Percentiles rank a stretch among this genome's conserved stretches.
These are phyloP conservation scores for Argyresthia albistria DNA, from an alignment of 2,888 invertebrate genomes.

Conservation along the genomic window DNA sequence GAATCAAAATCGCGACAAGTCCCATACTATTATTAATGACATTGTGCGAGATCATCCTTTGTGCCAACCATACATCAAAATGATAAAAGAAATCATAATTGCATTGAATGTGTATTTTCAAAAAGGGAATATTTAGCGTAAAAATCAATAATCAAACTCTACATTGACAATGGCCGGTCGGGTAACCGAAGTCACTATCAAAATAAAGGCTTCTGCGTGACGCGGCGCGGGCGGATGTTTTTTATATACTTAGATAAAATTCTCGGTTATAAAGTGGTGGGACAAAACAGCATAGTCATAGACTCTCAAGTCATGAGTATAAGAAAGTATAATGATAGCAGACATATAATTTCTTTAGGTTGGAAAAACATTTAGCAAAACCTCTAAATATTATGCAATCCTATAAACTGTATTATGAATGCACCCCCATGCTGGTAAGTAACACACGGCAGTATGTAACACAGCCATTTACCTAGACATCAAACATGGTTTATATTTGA, in stretches of 20 bases:
- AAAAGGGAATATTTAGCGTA: conserved; percentile 67
- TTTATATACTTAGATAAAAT: conserved; percentile 34
- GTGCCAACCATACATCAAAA: conserved; percentile 41
- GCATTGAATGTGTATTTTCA: conserved; percentile 50
- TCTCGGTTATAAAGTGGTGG: conserved; percentile 31
- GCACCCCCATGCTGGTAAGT: no score
- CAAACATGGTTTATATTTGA: no score
- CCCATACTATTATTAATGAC: conserved; percentile 64
- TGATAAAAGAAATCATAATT: conserved; percentile 59
- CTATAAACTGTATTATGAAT: no score
- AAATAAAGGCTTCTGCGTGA: conserved; percentile 60
- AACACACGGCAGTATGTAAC: no score
- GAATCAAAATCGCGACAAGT: conserved; percentile 39
- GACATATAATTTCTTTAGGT: no score
- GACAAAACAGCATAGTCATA: conserved; percentile 32
- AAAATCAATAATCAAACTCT: conserved; percentile 69
- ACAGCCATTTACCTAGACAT: no score
- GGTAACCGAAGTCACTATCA: conserved; percentile 63
- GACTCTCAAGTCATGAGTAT: neutral
- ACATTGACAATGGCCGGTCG: conserved; percentile 46
- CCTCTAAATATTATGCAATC: no score
- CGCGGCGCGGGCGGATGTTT: conserved; percentile 57
- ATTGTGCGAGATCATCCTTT: conserved; percentile 47
- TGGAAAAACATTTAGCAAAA: no score
- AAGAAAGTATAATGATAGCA: no score